Conservation (phyloP, 1,140 invertebrate genomes). For the Zaprionus davidi region DNA sequence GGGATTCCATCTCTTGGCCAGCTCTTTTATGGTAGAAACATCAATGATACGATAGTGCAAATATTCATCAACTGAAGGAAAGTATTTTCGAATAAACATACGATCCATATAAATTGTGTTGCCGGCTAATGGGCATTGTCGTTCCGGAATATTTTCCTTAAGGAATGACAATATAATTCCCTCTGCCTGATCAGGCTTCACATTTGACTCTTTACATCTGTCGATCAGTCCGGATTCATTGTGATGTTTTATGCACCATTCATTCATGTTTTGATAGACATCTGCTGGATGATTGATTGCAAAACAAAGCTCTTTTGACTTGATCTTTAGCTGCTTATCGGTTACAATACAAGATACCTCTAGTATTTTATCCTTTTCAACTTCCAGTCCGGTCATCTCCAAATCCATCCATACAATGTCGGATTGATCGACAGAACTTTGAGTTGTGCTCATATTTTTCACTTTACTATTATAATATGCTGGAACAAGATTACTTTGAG, state of each 20-base stretch:
- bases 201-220: conserved; percentile 88
- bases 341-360: conserved; percentile 96
- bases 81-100: conserved; percentile 90
- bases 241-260: conserved; percentile 93
- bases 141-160: conserved; percentile 87
- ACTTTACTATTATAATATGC: neutral
- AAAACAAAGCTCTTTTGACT: conserved; percentile 91
- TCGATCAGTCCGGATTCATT: conserved; percentile 90
- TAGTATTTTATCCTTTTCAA: conserved; percentile 91
- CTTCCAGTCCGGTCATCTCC: conserved; percentile 92
- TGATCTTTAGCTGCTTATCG: conserved; percentile 90
- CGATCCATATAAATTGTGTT: conserved; percentile 95
- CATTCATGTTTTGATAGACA: conserved; percentile 91
- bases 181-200: conserved; percentile 89
- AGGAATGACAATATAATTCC: conserved; percentile 90
- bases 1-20: conserved; percentile 91
- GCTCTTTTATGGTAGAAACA: conserved; percentile 95
- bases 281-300: conserved; percentile 92
- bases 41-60: conserved; percentile 97
- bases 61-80: conserved; percentile 90
- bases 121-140: conserved; percentile 92
- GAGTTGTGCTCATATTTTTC: conserved; percentile 41
- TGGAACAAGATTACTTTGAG: neutral
- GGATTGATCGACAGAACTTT: conserved; percentile 1
- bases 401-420: conserved; percentile 86